Conservation (phyloP, 2,797 vertebrate genomes). For the Phaenicophaeus curvirostris region DNA sequence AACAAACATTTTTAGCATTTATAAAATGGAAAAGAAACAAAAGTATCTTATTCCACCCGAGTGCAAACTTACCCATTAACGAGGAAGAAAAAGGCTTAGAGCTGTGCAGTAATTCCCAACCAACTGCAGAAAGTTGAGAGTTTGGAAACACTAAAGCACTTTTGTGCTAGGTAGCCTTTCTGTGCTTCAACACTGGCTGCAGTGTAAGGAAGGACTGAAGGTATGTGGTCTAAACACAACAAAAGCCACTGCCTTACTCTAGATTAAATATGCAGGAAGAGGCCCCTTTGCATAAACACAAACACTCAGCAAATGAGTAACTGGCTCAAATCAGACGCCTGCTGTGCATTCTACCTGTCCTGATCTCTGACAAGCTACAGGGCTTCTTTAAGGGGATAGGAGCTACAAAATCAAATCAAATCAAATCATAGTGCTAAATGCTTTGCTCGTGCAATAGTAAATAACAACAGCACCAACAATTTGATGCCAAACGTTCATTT, state of each 20-base stretch:
- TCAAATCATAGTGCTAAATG: constrained; percentile 31
- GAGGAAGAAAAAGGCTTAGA: constrained; percentile 75
- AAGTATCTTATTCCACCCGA: constrained; percentile 69
- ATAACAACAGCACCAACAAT: constrained; percentile 70
- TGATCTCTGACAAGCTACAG: constrained; percentile 74
- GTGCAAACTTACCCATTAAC: constrained; percentile 88
- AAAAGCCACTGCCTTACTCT: constrained; percentile 92
- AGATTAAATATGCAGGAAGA: constrained; percentile 98
- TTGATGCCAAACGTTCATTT: constrained; percentile 59
- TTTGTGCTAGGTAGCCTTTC: constrained; percentile 71
- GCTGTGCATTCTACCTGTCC: constrained; percentile 93
- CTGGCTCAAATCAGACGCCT: constrained; percentile 87
- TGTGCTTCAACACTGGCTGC: constrained; percentile 77
- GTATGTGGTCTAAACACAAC: constrained; percentile 98
- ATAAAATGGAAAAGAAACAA: constrained; percentile 64
- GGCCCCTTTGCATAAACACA: constrained; percentile 98
- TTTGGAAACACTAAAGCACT: constrained; percentile 73
- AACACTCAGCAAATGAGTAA: constrained; percentile 96
- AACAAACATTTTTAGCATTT: neutral
- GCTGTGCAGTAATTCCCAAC: constrained; percentile 69
- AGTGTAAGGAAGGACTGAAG: constrained; percentile 88
- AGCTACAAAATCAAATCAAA: constrained; percentile 44
- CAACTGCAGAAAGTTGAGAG: constrained; percentile 77
- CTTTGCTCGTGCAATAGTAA: constrained; percentile 59
- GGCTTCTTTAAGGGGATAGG: constrained; percentile 69